Evolutionary conservation across 2,797 vertebrate species (phyloP), one percentile per base, ranked within the genome.

Genomic region (Pogoniulus pusillus): DNA sequence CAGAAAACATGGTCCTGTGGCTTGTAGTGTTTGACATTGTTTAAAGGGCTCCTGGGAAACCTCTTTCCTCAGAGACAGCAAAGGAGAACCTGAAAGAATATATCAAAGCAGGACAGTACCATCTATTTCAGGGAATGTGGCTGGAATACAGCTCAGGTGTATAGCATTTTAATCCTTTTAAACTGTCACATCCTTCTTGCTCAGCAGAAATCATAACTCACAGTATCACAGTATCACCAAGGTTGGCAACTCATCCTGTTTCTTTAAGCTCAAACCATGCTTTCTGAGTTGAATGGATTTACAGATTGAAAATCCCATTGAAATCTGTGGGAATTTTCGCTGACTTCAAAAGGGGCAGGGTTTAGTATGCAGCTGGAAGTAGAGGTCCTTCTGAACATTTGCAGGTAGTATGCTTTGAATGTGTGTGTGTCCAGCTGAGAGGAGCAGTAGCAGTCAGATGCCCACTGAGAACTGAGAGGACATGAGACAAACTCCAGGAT

Each of bases 401-500:
- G 26, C 20, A 64, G n/a, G 30, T 43, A 10, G 6, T 1, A 15
- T 55, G 8, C n/a, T 87, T 41, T 53, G 41, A 54, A 63, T 17
- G 9, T 20, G 5, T 15, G 10, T 60, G 30, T 29, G 12, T 60
- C 39, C 29, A 24, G 51, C 20, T 30, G 51, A 87, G 37, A 13
- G 24, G 19, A 12, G 18, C 11, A 26, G 80, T 66, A 77, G 35
- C 20, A 68, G 26, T 8, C 10, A 62, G n/a, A 34, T 43, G 15
- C 22, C 11, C 15, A 4, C 23, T 59, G 53, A 65, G 47, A 85
- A 72, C 20, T 77, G 34, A n/a, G 17, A 30, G 63, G 88, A 34
- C 37, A 32, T 0, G 0, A 66, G 24, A 29, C 30, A 58, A 10
- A 13, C 19, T 62, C 22, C 20, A 39, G 22, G 12, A 20, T 35